Base-by-base conservation (phyloP, 2,888 invertebrate genomes). In the Meteorus cinctellus region DNA sequence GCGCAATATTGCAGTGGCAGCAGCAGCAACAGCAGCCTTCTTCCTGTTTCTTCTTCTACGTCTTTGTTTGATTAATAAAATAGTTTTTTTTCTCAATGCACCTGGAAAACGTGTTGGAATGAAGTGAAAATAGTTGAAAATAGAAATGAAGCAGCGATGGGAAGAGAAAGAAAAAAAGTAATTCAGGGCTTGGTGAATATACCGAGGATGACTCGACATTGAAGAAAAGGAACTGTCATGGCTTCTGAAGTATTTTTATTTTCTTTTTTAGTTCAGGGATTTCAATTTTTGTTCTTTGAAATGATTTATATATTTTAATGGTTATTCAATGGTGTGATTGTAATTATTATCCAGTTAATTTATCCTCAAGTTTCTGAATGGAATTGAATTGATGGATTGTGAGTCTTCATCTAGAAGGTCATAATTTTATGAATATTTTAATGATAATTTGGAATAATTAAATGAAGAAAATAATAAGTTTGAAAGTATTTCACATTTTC, bases 1-100 rank as follows among this genome's bases (percentile, higher is more conserved):
- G 63, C 72, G 62, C 62, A 72, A 72, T 72, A 62, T 63, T 45
- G 48, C 55, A 55, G 19, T 12, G 41, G 41, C 55, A 55, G 19
- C 4, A 19, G 41, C 55, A 55, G 19, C 4, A 19, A 8, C 55
- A 19, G 5, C 24, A 4, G 34, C 16, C 24, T 41, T 41, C 6
- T 24, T 36, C 36, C 14, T 62, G n/a, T 19, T 55, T 8, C 2
- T 55, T 55, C 31, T 14, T 19, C 12, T 41, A 41, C 12, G 41
- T 12, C 41, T 41, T 41, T 41, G 41, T 41, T 41, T 41, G 36
- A 65, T 65, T 65, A 41, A 65, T 29, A 65, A 24, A 24, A 24
- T 24, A 24, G 0, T 24, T 24, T 65, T 34, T 65, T 41, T 65
- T 34, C 34, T 6, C 36, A 16, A 29, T 24, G 27, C 63, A 34